Evolutionary conservation across 2,113 vertebrate species (phyloP), one percentile per base, ranked within the genome.

Genomic region (Macroglossus sobrinus): DNA sequence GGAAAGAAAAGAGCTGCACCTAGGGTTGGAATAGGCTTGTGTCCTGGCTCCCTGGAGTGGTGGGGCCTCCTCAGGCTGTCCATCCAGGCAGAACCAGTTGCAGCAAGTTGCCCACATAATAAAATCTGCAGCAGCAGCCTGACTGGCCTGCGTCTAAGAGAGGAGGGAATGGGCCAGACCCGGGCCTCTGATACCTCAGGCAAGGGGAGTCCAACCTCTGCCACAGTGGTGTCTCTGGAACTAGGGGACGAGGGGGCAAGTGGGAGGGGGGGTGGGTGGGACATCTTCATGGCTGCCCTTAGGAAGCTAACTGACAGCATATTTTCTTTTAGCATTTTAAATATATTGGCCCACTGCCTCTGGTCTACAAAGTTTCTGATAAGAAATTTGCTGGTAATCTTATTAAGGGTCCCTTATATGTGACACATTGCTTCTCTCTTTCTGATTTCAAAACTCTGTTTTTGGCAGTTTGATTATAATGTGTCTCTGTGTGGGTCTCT

Each of bases 91-190:
- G 64, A 99, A 96, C 99, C 99, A 99, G 97, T 99, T 99, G 96
- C 99, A 99, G 97, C 99, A 99, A 95, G 99, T 98, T 14, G 99
- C 98, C 98, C 99, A 99, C 99, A 99, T 99, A 93, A 96, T 98
- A 94, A 84, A 94, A 97, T 95, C 98, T 98, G 97, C n/a, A 7
- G 33, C n/a, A 38, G 5, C 22, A 9, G 24, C 68, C 38, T 40
- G 38, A 26, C 26, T 26, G 28, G 59, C 59, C 22, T 12, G 26
- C 11, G 13, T 26, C 10, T 61, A 26, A 26, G 26, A 61, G 11
- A 26, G 26, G 59, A 61, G 59, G 10, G 10, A 30, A 28, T 1
- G 26, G 59, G 59, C 22, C 11, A 4, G 26, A 9, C 28, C 26
- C 6, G 19, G 57, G 26, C 59, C 26, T 13, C 59, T 28, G 26